phyloP scores from a whole-genome alignment of 2,797 vertebrate species.

The Todus mexicanus region DNA sequence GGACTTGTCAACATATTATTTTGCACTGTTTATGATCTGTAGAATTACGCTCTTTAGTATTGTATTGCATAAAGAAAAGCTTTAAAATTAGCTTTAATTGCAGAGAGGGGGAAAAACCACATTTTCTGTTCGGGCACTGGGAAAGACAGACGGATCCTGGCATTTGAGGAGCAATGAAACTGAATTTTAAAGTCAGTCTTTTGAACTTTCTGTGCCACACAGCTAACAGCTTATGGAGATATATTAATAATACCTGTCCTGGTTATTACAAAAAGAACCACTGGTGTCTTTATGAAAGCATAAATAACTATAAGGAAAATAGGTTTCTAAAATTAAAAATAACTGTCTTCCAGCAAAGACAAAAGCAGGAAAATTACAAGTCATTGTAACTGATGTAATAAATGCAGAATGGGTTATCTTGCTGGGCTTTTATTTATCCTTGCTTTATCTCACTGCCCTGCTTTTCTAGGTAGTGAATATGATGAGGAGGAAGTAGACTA shows the following conservation, averaged over 20 bases:
- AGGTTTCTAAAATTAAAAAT: slow-evolving; percentile 20
- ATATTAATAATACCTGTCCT: slow-evolving; percentile 11
- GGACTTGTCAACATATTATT: slow-evolving; percentile 84
- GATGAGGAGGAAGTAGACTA: slow-evolving; percentile 98
- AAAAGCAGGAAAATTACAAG: slow-evolving; percentile 19
- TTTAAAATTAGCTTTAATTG: slow-evolving; percentile 63
- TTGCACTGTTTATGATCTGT: slow-evolving; percentile 82
- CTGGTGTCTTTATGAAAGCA: slow-evolving; percentile 3
- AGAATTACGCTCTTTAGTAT: slow-evolving; percentile 76
- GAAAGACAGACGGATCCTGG: slow-evolving; percentile 19
- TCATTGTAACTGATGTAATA: background rate
- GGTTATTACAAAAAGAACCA: slow-evolving; percentile 21
- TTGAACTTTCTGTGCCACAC: background rate
- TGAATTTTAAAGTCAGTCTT: slow-evolving; percentile 28
- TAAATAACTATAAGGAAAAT: slow-evolving; percentile 1
- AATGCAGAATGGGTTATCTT: slow-evolving; percentile 5
- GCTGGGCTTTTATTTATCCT: background rate
- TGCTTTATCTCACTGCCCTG: background rate
- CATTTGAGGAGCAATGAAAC: slow-evolving; percentile 37
- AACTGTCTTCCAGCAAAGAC: background rate
- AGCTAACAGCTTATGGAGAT: slow-evolving; percentile 30
- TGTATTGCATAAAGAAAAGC: slow-evolving; percentile 71
- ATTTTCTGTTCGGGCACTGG: background rate
- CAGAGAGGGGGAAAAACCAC: background rate
- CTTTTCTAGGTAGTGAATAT: slow-evolving; percentile 90